Percentiles rank a stretch among this genome's conserved stretches.
phyloP scores from a whole-genome alignment of 2,113 vertebrate genomes.

The Tragulus kanchil region DNA sequence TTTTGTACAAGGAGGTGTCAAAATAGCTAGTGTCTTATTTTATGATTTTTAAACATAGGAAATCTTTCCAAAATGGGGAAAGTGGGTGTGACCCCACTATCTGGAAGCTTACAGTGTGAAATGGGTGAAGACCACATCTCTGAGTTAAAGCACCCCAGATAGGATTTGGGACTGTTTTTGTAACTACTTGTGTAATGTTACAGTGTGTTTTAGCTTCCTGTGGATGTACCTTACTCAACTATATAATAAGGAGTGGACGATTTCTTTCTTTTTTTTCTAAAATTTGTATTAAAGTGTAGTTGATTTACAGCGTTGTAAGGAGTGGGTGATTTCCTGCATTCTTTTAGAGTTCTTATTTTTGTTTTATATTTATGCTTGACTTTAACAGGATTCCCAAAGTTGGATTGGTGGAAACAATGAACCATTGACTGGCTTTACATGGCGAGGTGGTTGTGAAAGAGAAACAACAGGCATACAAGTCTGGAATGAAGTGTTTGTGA shows the following conservation, averaged over 20 bases:
- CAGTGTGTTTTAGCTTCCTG: not conserved
- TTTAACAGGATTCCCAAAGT: constrained; percentile 85
- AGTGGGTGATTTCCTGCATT: not conserved
- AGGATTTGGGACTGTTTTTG: not conserved
- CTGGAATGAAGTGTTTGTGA: constrained; percentile 97
- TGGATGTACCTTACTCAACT: not conserved
- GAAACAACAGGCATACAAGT: constrained; percentile 99
- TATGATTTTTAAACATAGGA: constrained; percentile 36
- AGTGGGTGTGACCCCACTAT: not conserved
- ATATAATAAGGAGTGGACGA: not conserved
- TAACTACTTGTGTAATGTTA: not conserved
- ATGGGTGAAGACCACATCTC: not conserved
- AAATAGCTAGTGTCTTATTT: constrained; percentile 22
- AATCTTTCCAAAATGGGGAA: not conserved
- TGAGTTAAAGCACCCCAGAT: not conserved
- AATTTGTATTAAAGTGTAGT: not conserved
- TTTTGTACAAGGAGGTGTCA: constrained; percentile 55
- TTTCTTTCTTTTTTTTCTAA: not conserved
- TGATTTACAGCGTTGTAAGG: not conserved
- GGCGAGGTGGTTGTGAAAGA: constrained; percentile 98
- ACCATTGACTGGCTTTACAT: constrained; percentile 96
- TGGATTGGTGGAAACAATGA: constrained; percentile 96
- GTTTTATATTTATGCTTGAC: constrained; percentile 54
- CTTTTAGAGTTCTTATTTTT: constrained; percentile 1
- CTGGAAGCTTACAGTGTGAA: not conserved